phyloP scores from a whole-genome alignment of 2,113 vertebrate genomes.

The Triplophysa dalaica region DNA sequence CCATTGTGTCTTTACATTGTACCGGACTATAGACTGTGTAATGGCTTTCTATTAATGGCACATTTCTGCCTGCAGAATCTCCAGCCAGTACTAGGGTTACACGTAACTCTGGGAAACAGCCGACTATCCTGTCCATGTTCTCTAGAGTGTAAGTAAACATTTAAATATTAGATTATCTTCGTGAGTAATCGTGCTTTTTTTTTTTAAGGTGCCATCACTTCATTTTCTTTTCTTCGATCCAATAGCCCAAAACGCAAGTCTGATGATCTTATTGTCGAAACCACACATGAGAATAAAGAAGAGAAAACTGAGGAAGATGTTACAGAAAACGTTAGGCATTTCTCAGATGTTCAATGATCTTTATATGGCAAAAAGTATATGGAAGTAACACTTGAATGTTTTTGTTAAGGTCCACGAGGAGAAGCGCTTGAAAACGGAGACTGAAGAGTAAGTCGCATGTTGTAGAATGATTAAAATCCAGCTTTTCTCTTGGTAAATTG shows the following conservation, averaged over 20 bases:
- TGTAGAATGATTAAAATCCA: not conserved
- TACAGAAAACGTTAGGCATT: conserved; percentile 62
- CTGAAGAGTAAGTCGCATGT: conserved; percentile 74
- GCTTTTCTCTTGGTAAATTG: not conserved
- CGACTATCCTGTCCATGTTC: conserved; percentile 82
- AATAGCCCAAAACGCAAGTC: conserved; percentile 85
- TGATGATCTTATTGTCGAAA: conserved; percentile 78
- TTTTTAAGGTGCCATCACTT: not conserved
- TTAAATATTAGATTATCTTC: not conserved
- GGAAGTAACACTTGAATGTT: not conserved
- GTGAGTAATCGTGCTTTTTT: not conserved
- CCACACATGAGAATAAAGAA: conserved; percentile 60
- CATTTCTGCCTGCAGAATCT: conserved; percentile 66
- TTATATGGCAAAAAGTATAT: not conserved
- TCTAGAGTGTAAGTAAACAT: conserved; percentile 81
- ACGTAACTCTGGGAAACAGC: conserved; percentile 84
- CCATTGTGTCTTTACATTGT: not conserved
- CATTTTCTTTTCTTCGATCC: not conserved
- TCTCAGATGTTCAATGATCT: not conserved
- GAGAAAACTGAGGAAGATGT: conserved; percentile 62
- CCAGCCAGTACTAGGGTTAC: conserved; percentile 79
- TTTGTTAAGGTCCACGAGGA: conserved; percentile 75
- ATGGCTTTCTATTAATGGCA: not conserved
- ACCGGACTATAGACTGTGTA: not conserved
- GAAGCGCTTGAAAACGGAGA: conserved; percentile 84